Evolutionary conservation across 2,113 vertebrate species (phyloP).

Genomic region (Otis tarda): DNA sequence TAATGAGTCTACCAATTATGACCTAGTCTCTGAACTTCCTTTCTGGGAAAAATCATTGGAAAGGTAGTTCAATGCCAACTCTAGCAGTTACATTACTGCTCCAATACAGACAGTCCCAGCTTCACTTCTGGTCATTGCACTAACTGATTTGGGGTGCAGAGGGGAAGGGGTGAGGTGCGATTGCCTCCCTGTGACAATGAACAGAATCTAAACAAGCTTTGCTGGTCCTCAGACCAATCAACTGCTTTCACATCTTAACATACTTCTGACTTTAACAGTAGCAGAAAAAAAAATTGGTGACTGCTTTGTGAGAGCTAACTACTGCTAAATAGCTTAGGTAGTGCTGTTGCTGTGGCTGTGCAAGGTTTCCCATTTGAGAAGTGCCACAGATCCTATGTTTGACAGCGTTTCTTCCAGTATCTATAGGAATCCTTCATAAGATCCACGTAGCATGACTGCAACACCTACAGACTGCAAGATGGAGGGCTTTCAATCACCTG

Average conservation of each 20-base stretch:
- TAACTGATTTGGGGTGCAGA: not conserved
- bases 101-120: not conserved
- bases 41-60: slow-evolving; percentile 64
- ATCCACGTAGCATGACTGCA: not conserved
- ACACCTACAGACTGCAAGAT: not conserved
- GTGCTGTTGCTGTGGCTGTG: not conserved
- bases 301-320: not conserved
- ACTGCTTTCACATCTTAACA: not conserved
- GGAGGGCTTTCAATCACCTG: not conserved
- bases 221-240: not conserved
- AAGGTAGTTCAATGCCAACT: slow-evolving; percentile 41
- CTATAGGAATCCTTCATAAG: not conserved
- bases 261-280: not conserved
- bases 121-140: not conserved
- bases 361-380: not conserved
- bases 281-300: not conserved
- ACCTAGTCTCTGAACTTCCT: slow-evolving; percentile 58
- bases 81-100: not conserved
- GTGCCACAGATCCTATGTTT: not conserved
- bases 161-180: not conserved
- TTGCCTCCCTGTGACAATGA: not conserved
- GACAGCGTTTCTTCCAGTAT: not conserved
- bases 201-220: not conserved
- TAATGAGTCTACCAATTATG: slow-evolving; percentile 69
- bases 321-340: not conserved